These are phyloP conservation scores for Branchinecta lynchi DNA, from an alignment of 1,140 invertebrate genomes.

Conservation along the genomic window DNA sequence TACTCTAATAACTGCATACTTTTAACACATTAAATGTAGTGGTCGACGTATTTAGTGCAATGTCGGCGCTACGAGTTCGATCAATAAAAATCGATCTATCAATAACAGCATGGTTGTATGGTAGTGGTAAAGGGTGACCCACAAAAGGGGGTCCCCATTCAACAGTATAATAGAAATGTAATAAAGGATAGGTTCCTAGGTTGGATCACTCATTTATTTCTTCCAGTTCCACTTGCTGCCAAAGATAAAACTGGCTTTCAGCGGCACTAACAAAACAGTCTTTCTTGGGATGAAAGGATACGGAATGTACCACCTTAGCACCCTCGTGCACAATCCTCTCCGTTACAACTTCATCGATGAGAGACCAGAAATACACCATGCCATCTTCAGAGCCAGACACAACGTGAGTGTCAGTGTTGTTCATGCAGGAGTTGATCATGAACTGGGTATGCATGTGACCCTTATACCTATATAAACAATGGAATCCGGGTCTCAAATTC, in stretches of 20 bases:
- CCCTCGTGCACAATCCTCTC: conserved; percentile 31
- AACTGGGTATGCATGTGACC: conserved; percentile 65
- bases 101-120: no score
- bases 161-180: no score
- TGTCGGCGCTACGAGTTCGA: no score
- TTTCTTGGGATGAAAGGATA: conserved; percentile 38
- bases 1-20: no score
- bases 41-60: no score
- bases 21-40: no score
- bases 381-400: conserved; percentile 77
- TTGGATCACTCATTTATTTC: conserved; percentile 15
- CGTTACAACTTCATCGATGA: conserved; percentile 51
- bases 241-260: conserved; percentile 35
- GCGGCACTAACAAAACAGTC: conserved; percentile 34
- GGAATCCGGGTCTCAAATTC: not conserved
- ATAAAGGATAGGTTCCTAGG: no score
- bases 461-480: conserved; percentile 40
- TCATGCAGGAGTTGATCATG: conserved; percentile 68
- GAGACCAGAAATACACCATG: conserved; percentile 69
- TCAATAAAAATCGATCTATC: no score
- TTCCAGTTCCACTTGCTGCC: conserved; percentile 27
- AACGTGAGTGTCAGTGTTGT: conserved; percentile 61
- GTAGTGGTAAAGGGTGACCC: no score
- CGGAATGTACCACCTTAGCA: conserved; percentile 43
- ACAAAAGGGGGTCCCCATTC: no score